A percentile compares a stretch with the other conserved stretches of the same genome.
Conservation (phyloP, 2,888 invertebrate species). For the Temnothorax rugatulus region DNA sequence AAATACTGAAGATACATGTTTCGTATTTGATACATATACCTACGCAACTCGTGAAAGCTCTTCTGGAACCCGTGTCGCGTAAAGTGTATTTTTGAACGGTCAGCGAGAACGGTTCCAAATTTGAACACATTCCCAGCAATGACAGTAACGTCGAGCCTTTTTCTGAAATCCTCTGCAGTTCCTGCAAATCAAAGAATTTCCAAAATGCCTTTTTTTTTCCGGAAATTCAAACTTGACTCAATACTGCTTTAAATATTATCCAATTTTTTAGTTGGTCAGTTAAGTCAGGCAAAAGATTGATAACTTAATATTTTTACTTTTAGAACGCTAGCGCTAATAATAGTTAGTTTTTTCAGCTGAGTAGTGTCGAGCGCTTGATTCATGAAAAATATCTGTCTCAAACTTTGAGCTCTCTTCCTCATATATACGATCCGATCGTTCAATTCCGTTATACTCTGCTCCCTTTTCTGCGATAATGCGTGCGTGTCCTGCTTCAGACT, state of each 20-base stretch:
- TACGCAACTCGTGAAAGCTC: slow-evolving; percentile 62
- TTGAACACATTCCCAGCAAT: slow-evolving; percentile 89
- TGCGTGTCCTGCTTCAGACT: slow-evolving; percentile 73
- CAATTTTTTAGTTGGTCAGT: background rate
- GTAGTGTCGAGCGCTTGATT: slow-evolving; percentile 87
- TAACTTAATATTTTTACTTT: slow-evolving; percentile 83
- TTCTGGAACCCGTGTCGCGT: slow-evolving; percentile 81
- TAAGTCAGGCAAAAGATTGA: background rate
- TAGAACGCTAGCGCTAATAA: slow-evolving; percentile 88
- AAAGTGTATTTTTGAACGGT: slow-evolving; percentile 75
- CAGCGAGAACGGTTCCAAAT: slow-evolving; percentile 88
- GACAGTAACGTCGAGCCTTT: slow-evolving; percentile 89
- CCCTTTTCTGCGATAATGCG: slow-evolving; percentile 70
- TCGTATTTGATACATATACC: slow-evolving; percentile 38
- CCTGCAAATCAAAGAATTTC: slow-evolving; percentile 64
- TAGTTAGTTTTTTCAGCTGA: slow-evolving; percentile 89
- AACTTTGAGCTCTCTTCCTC: slow-evolving; percentile 81
- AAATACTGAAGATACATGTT: background rate
- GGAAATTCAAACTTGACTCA: background rate
- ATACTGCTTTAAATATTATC: slow-evolving; percentile 9
- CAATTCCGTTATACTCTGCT: slow-evolving; percentile 74
- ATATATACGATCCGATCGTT: slow-evolving; percentile 71
- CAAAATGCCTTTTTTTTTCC: background rate
- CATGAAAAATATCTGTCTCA: slow-evolving; percentile 88
- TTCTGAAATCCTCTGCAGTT: slow-evolving; percentile 85